These are phyloP conservation scores for Procavia capensis DNA, from an alignment of 2,113 vertebrate genomes.

Conservation along the genomic window DNA sequence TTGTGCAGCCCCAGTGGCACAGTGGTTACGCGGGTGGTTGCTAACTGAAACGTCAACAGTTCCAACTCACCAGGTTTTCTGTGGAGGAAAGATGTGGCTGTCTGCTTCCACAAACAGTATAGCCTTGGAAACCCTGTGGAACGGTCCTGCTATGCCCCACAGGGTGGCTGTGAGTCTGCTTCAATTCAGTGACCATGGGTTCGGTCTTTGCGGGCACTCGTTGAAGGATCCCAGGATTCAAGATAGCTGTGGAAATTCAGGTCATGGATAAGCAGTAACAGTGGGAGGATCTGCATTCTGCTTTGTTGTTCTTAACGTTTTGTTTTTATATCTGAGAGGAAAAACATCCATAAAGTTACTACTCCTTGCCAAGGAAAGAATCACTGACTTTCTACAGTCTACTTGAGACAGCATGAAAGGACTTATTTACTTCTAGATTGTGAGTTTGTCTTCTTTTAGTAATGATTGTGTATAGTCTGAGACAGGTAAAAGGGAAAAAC, in stretches of 20 bases:
- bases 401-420: not conserved
- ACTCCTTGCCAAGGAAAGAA: constrained; percentile 23
- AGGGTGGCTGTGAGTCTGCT: too few species aligned
- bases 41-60: too few species aligned
- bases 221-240: not conserved
- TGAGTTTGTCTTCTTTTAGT: not conserved
- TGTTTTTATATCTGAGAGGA: not conserved
- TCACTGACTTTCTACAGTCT: not conserved
- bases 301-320: not conserved
- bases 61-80: too few species aligned
- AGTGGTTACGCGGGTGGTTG: too few species aligned
- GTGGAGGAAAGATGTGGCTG: too few species aligned
- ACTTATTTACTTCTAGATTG: not conserved
- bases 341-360: constrained; percentile 64
- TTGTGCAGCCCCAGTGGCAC: too few species aligned
- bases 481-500: not conserved
- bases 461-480: not conserved
- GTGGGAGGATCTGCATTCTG: not conserved
- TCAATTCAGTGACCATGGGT: too few species aligned
- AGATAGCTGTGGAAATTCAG: not conserved
- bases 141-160: too few species aligned
- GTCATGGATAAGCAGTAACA: not conserved
- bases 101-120: too few species aligned
- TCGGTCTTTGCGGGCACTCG: too few species aligned
- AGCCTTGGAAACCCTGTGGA: too few species aligned